A percentile compares a stretch with the other conserved stretches of the same genome.
phyloP scores from a whole-genome alignment of 2,888 invertebrate genomes.

The Tuta absoluta region DNA sequence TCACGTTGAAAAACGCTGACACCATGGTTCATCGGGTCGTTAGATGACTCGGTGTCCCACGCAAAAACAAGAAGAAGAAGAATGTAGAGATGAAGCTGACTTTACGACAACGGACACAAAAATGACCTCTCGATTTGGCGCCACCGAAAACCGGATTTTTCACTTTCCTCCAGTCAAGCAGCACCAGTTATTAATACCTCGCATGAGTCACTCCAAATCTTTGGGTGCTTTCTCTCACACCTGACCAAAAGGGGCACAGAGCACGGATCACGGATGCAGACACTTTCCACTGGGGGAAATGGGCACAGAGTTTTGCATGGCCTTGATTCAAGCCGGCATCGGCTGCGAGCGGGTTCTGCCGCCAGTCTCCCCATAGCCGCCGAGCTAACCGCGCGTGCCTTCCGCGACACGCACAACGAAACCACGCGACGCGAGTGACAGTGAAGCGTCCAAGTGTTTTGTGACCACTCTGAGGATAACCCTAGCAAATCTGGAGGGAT shows the following conservation, averaged over 20 bases:
- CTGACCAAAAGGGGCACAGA: constrained; percentile 68
- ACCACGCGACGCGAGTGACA: constrained; percentile 58
- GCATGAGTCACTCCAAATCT: constrained; percentile 67
- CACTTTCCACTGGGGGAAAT: constrained; percentile 77
- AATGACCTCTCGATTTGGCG: constrained; percentile 60
- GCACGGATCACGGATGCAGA: constrained; percentile 76
- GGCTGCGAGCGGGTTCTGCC: constrained; percentile 46
- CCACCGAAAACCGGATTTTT: constrained; percentile 64
- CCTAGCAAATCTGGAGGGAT: constrained; percentile 70
- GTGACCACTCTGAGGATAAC: constrained; percentile 54
- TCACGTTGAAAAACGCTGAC: too few relatives aligned
- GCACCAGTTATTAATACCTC: constrained; percentile 56
- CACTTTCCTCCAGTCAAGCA: constrained; percentile 63
- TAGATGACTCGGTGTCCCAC: too few relatives aligned
- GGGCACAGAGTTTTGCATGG: constrained; percentile 76
- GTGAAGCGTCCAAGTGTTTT: constrained; percentile 52
- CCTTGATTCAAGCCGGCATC: constrained; percentile 61
- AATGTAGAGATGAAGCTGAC: too few relatives aligned
- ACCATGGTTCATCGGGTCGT: too few relatives aligned
- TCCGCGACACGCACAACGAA: constrained; percentile 40
- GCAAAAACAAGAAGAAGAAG: too few relatives aligned
- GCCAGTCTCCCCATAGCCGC: constrained; percentile 56
- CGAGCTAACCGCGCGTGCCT: constrained; percentile 42
- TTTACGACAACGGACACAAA: constrained; percentile 17
- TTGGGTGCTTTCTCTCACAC: constrained; percentile 79